These are phyloP conservation scores for Amniataba percoides DNA, from an alignment of 2,797 vertebrate genomes.

Conservation along the genomic window DNA sequence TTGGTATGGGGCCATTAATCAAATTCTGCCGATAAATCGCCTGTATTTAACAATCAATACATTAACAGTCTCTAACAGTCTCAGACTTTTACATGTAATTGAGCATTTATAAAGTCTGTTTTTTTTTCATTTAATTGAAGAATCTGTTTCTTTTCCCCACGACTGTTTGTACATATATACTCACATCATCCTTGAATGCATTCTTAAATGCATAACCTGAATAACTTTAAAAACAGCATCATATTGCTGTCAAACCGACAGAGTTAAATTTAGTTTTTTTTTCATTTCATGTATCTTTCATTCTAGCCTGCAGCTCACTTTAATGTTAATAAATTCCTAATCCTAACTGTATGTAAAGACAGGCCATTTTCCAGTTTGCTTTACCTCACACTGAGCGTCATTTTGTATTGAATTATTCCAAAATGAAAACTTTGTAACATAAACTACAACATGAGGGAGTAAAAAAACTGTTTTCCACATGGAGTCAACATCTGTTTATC, in stretches of 20 bases:
- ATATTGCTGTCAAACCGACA: not conserved
- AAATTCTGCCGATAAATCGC: not conserved
- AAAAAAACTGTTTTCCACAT: conserved; percentile 75
- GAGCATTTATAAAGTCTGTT: not conserved
- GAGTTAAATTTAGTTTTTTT: not conserved
- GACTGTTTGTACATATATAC: not conserved
- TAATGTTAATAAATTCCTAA: conserved; percentile 6
- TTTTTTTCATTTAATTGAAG: not conserved
- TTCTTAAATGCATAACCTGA: not conserved
- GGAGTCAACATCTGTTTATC: conserved; percentile 88
- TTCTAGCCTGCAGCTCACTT: not conserved
- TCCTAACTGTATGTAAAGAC: conserved; percentile 11
- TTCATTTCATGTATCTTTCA: not conserved
- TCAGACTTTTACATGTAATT: not conserved
- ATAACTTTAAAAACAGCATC: not conserved
- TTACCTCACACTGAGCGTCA: conserved; percentile 39
- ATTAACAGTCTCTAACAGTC: conserved; percentile 12
- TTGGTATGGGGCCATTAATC: not conserved
- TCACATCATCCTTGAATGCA: not conserved
- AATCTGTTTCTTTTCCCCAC: not conserved
- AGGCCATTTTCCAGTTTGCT: conserved; percentile 3
- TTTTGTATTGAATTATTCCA: not conserved
- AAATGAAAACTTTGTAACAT: conserved; percentile 45
- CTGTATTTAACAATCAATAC: not conserved
- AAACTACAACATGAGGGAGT: conserved; percentile 28